phyloP scores from a whole-genome alignment of 2,113 vertebrate species.

The Chloropsis cyanopogon region DNA sequence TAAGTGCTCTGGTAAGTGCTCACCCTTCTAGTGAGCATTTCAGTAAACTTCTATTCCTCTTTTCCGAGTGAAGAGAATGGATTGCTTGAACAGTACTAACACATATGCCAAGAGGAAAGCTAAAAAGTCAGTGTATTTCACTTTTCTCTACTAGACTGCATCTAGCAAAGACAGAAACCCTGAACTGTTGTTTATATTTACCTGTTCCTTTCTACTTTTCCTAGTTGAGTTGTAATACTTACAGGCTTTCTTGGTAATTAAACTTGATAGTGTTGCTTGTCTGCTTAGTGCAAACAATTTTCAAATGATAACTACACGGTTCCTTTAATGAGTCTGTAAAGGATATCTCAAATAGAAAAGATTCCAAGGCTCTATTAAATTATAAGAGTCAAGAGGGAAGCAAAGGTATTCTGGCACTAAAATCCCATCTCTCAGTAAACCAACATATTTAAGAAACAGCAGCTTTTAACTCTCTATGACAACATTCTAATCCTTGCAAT shows the following conservation, averaged over 20 bases:
- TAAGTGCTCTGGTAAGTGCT: no score
- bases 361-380: background rate
- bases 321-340: background rate
- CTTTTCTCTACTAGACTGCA: background rate
- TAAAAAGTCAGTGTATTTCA: background rate
- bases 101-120: accelerated
- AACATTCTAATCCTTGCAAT: background rate
- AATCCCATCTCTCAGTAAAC: background rate
- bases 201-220: background rate
- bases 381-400: background rate
- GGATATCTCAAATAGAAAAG: background rate
- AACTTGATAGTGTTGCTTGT: background rate
- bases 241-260: background rate
- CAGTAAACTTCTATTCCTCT: background rate
- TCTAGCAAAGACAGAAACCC: background rate
- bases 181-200: background rate
- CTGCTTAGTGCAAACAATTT: background rate
- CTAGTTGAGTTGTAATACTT: background rate
- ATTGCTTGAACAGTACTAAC: background rate
- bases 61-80: background rate
- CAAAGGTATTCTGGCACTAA: background rate
- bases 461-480: background rate
- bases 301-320: background rate
- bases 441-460: background rate
- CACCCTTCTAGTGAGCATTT: background rate